Base-by-base conservation (phyloP, 1,140 invertebrate species). In the Achatina immaculata region DNA sequence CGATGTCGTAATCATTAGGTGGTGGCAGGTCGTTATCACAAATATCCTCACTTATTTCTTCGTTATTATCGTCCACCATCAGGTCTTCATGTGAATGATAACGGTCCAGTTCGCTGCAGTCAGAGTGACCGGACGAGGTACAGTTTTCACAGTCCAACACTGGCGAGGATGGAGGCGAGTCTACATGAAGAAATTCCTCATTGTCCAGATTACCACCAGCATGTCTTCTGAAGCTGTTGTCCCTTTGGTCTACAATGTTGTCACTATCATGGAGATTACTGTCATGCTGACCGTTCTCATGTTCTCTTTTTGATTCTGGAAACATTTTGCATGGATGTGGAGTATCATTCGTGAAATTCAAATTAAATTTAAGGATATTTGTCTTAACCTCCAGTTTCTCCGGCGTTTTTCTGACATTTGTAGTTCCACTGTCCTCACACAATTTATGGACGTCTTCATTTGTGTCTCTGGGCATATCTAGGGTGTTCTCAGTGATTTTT, bases 1-100 rank as follows among this genome's bases (percentile, higher is more conserved):
- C 74, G 48, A 48, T 48, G 45, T 82, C 62, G 78, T 66, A 73
- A 31, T 55, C 55, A 24, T 65, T 16, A 21, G 36, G 6, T 16
- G 43, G 38, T 19, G n/a, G 9, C 1, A 28, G n/a, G 31, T 79
- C 80, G 0, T 75, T 66, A 55, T 75, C 55, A 58, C 73, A 72
- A 34, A 79, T 74, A 6, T 75, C 65, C 4, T 81, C 14, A 34
- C 75, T 66, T 2, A 58, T 78, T 74, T 82, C 75, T 38, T 73
- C 65, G 38, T 72, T n/a, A n/a, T n/a, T n/a, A n/a, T 48, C 69
- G 62, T 62, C 42, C 1, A 68, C 45, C 31, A 80, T 71, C n/a
- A 36, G 38, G n/a, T 71, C 66, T 79, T 42, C 43, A 9, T 34
- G 38, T 19, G 16, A 16, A 45, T 72, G 36, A 34, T 62, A 2